Percentiles rank a stretch among this genome's conserved stretches.
Conservation (phyloP, 2,888 invertebrate genomes). For the Camponotus fellah region DNA sequence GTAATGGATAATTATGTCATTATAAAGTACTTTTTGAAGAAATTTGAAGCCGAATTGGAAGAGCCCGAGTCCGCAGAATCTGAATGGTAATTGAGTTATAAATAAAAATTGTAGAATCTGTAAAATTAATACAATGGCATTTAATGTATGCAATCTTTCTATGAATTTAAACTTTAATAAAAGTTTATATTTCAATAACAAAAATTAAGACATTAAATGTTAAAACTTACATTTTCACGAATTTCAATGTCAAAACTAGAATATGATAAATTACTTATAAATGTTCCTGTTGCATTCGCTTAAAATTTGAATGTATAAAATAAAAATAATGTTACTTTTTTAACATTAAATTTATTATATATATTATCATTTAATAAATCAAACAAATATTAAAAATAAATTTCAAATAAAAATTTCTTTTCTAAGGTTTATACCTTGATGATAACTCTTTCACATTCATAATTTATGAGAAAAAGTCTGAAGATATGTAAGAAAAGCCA, state of each 20-base stretch:
- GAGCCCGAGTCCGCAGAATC: conserved; percentile 20
- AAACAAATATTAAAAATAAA: background rate
- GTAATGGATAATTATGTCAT: background rate
- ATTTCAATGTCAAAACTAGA: background rate
- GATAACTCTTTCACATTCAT: background rate
- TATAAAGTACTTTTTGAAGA: background rate
- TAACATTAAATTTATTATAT: too few relatives aligned
- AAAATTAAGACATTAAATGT: background rate
- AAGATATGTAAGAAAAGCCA: background rate
- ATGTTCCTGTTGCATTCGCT: background rate
- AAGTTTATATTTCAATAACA: background rate
- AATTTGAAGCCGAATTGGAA: conserved; percentile 29
- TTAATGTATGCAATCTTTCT: background rate
- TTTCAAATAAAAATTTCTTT: too few relatives aligned
- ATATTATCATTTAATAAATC: too few relatives aligned
- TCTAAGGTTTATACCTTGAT: background rate
- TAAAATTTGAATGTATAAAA: background rate
- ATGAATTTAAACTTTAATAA: background rate
- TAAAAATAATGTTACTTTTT: background rate
- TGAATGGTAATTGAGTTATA: background rate
- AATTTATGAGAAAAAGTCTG: background rate
- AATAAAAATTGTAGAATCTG: conserved; percentile 7
- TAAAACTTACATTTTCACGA: background rate
- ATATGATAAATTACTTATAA: background rate
- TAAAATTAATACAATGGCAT: background rate